A percentile compares a stretch with the other conserved stretches of the same genome.
phyloP scores from a whole-genome alignment of 1,140 invertebrate genomes.

The Drosophila ogumai region DNA sequence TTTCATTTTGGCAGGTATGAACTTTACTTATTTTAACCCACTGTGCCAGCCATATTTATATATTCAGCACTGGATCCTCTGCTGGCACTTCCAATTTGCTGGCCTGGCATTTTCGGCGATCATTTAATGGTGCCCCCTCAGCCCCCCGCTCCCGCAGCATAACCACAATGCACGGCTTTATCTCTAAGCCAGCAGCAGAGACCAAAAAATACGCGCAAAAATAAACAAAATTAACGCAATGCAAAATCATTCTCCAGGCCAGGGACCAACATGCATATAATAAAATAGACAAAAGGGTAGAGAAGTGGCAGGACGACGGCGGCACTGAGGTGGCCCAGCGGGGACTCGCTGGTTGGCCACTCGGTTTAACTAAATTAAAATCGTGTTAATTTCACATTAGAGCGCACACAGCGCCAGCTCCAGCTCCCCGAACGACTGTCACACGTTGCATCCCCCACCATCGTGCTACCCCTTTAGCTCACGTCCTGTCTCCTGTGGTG shows the following conservation, averaged over 20 bases:
- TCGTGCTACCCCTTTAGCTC: conserved; percentile 1
- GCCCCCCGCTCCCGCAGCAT: neutral
- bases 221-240: conserved; percentile 73
- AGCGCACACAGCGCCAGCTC: conserved; percentile 66
- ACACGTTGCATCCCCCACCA: conserved; percentile 41
- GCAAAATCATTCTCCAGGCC: conserved; percentile 63
- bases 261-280: conserved; percentile 63
- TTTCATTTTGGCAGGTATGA: neutral
- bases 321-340: conserved; percentile 31
- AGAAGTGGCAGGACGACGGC: neutral
- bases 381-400: conserved; percentile 84
- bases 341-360: conserved; percentile 63
- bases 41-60: conserved; percentile 3
- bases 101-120: conserved; percentile 37
- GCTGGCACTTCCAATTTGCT: conserved; percentile 16
- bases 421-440: conserved; percentile 60
- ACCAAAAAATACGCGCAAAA: conserved; percentile 54
- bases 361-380: conserved; percentile 83
- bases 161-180: conserved; percentile 42
- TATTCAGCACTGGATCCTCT: neutral
- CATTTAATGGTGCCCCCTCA: conserved; percentile 42
- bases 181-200: conserved; percentile 49
- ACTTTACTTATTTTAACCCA: neutral
- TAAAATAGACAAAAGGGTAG: conserved; percentile 58
- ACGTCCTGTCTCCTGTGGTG: conserved; percentile 21